phyloP scores from a whole-genome alignment of 2,113 vertebrate species.

The Silurus meridionalis region DNA sequence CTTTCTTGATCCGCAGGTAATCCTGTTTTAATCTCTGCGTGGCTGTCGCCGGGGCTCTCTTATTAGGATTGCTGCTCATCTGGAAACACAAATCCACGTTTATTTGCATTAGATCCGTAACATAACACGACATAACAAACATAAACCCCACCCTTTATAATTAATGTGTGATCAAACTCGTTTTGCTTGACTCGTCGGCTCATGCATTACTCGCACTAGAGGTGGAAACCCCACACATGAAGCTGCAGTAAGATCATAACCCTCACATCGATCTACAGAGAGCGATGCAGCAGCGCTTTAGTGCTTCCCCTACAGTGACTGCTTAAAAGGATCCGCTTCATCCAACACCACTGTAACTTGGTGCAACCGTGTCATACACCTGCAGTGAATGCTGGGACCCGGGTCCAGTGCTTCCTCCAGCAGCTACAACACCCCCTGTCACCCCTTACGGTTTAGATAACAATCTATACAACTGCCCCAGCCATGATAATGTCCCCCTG shows the following conservation, averaged over 20 bases:
- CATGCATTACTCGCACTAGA: not conserved
- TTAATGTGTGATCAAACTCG: not conserved
- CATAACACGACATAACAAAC: not conserved
- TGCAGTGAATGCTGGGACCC: not conserved
- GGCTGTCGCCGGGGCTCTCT: slow-evolving; percentile 95
- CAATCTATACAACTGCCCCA: too few species aligned
- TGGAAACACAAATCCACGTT: slow-evolving; percentile 48
- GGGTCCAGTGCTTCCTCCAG: not conserved
- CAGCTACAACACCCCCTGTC: not conserved
- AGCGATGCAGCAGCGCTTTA: not conserved
- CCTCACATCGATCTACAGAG: not conserved
- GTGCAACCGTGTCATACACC: too few species aligned
- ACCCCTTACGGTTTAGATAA: not conserved
- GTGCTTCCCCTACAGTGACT: not conserved
- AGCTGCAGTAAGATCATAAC: not conserved
- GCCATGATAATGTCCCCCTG: not conserved
- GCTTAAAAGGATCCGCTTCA: not conserved
- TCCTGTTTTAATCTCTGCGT: slow-evolving; percentile 96
- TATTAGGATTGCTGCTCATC: slow-evolving; percentile 94
- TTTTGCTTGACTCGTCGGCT: not conserved
- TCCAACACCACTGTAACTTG: too few species aligned
- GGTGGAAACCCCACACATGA: too few species aligned
- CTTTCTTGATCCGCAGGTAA: slow-evolving; percentile 98
- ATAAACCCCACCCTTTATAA: not conserved
- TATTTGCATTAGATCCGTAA: not conserved